phyloP scores from a whole-genome alignment of 2,797 vertebrate genomes.

The Hydrophis major region DNA sequence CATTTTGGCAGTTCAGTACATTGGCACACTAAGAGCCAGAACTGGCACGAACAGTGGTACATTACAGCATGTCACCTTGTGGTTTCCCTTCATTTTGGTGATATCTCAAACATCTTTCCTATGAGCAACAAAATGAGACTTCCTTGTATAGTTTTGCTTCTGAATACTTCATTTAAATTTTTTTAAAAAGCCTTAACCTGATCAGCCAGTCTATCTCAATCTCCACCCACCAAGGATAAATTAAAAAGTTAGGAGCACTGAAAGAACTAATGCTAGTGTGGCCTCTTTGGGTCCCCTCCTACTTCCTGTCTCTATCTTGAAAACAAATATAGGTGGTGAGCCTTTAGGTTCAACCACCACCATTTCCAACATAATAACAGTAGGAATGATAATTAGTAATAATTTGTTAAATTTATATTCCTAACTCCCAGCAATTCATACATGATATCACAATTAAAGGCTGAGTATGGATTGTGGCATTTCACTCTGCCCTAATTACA shows the following conservation, averaged over 20 bases:
- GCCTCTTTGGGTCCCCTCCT: background rate
- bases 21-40: background rate
- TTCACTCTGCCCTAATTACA: background rate
- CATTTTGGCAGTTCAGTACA: background rate
- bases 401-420: background rate
- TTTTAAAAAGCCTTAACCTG: background rate
- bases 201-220: background rate
- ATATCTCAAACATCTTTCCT: background rate
- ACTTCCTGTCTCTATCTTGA: background rate
- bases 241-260: background rate
- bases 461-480: background rate
- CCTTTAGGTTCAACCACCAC: background rate
- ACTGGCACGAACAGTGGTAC: background rate
- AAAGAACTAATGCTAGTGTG: background rate
- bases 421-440: background rate
- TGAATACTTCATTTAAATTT: background rate
- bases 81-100: background rate
- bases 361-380: background rate
- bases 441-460: background rate
- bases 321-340: background rate
- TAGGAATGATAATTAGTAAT: background rate
- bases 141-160: background rate
- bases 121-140: background rate
- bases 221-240: background rate
- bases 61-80: background rate